Conservation (phyloP, 2,888 invertebrate genomes). For the Tillus elongatus region DNA sequence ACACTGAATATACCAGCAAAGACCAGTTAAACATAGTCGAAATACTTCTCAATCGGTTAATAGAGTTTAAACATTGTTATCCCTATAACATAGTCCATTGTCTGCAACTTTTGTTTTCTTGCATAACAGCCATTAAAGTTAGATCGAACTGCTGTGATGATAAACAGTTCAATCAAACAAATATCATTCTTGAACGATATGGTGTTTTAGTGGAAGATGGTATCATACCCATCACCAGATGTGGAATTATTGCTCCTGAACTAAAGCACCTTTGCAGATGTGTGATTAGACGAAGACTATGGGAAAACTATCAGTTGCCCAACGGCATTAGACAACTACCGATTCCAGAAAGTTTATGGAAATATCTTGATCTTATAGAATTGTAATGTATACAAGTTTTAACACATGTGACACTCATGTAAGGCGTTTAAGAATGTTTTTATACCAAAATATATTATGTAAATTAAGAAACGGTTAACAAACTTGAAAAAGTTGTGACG, state of each 20-base stretch:
- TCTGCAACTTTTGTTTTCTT: slow-evolving; percentile 57
- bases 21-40: slow-evolving; percentile 54
- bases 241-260: slow-evolving; percentile 56
- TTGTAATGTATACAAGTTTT: too few relatives aligned
- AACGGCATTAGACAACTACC: slow-evolving; percentile 61
- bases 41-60: slow-evolving; percentile 41
- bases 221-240: slow-evolving; percentile 51
- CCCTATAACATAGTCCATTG: slow-evolving; percentile 63
- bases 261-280: slow-evolving; percentile 70
- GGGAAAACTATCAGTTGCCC: slow-evolving; percentile 63
- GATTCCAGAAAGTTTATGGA: slow-evolving; percentile 55
- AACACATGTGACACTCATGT: too few relatives aligned
- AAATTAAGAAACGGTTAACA: too few relatives aligned
- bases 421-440: too few relatives aligned
- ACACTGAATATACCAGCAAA: slow-evolving; percentile 50
- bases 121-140: slow-evolving; percentile 50
- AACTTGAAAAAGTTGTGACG: too few relatives aligned
- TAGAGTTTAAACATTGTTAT: slow-evolving; percentile 47
- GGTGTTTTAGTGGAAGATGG: slow-evolving; percentile 49
- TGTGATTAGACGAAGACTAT: slow-evolving; percentile 54
- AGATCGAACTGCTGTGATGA: slow-evolving; percentile 38
- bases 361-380: slow-evolving; percentile 66
- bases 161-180: slow-evolving; percentile 18
- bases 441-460: too few relatives aligned
- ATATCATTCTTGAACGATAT: slow-evolving; percentile 33